Evolutionary conservation across 2,888 invertebrate genomes (phyloP), one percentile per base, ranked within the genome.

Genomic region (Torymus texanus): DNA sequence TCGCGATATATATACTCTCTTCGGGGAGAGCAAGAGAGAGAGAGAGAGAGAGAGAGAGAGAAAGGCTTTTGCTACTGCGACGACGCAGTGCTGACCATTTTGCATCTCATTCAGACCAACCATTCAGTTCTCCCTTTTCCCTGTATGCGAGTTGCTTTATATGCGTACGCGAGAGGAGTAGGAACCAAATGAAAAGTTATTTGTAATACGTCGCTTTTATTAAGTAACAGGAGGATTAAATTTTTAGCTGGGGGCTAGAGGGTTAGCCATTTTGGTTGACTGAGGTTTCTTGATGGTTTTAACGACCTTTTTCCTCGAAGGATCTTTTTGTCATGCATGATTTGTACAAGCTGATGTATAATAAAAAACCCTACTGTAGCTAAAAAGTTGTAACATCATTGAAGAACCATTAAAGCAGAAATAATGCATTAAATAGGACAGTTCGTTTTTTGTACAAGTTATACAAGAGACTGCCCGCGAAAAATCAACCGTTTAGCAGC

Each of bases 41-140:
- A 74, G 55, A 41, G 41, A 41, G 1, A 75, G 70, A 61, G 29
- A 61, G 16, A 62, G 58, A 58, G 75, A 74, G 55, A 41, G 41
- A 41, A 8, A 75, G 70, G 56, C 75, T 76, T 66, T 78, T 76
- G 75, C 81, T 79, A 56, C 80, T 67, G 18, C 63, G 67, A 56
- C 58, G 68, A n/a, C 56, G 53, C 51, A 62, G 65, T 88, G 89
- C 88, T 90, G 89, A 90, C 89, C 90, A 90, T 90, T 90, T 90
- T 86, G 87, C 73, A 85, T 87, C 87, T 90, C 88, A 90, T 90
- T 90, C 89, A 89, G 74, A 76, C 81, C 0, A 62, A 80, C 82
- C 83, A 86, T 87, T 87, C 86, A 86, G 84, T 80, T 78, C 79
- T 16, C 24, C 16, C 73, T 29, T 70, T 51, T 72, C 12, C 55